A percentile compares a stretch with the other conserved stretches of the same genome.
These are phyloP conservation scores for Chamaedrilus cognettii DNA, from an alignment of 2,888 invertebrate species.

Conservation along the genomic window DNA sequence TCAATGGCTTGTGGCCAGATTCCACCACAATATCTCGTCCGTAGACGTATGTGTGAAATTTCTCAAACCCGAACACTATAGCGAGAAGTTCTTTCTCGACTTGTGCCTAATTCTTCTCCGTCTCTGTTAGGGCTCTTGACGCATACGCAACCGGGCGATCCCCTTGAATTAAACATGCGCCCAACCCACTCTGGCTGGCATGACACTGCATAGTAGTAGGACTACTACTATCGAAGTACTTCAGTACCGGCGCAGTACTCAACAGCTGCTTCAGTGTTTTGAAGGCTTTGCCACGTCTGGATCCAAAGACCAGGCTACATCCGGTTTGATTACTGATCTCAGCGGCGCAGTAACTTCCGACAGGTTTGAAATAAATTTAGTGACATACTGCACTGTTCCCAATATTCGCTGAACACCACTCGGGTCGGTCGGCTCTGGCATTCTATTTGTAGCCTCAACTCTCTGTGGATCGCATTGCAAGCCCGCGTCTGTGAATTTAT, in stretches of 20 bases:
- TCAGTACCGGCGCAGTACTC: no score
- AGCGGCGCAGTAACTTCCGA: not conserved
- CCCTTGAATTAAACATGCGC: slow-evolving; percentile 43
- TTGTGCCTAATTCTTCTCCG: slow-evolving; percentile 49
- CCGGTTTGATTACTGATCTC: no score
- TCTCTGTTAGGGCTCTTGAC: slow-evolving; percentile 55
- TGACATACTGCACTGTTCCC: not conserved
- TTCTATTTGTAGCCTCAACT: not conserved
- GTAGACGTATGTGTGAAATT: slow-evolving; percentile 55
- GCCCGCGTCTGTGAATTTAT: not conserved
- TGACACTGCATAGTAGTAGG: no score
- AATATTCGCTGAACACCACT: slow-evolving; percentile 8
- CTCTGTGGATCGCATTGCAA: not conserved
- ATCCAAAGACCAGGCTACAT: no score
- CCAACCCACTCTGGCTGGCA: slow-evolving; percentile 25
- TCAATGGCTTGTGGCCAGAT: slow-evolving; percentile 58
- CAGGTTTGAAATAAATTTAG: not conserved
- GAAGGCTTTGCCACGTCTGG: slow-evolving; percentile 7
- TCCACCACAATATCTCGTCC: slow-evolving; percentile 52
- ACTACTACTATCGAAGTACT: no score
- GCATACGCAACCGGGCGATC: slow-evolving; percentile 54
- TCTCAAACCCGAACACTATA: slow-evolving; percentile 48
- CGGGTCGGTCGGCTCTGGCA: slow-evolving; percentile 6
- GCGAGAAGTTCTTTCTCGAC: slow-evolving; percentile 53
- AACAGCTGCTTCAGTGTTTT: slow-evolving; percentile 2